Base-by-base conservation (phyloP, 1,140 invertebrate species). In the Drosophila mauritiana region DNA sequence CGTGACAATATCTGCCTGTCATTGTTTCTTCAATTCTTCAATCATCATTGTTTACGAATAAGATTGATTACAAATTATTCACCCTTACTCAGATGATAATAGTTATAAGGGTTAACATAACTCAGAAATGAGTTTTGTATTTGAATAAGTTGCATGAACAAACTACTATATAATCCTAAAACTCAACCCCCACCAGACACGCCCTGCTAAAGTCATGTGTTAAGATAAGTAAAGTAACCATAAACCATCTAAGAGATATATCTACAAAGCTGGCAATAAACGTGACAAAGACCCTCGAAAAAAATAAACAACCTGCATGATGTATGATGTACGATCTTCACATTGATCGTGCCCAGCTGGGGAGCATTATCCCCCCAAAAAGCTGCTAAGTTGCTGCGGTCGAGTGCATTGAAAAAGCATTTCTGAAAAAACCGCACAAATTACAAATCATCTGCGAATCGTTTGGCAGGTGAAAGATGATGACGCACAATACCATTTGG, bases 391-490 rank as follows among this genome's bases (percentile, higher is more conserved):
- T 39, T 46, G 62, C 55, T 72, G 78, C 42, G 78, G 64, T 63
- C 55, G 67, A 72, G 55, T 80, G 77, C 62, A 58, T 73, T 68
- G 69, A 51, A 80, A 54, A 78, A 61, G 31, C 58, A 39, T 64
- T 77, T 65, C 62, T 62, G 74, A 68, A 77, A 81, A 77, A 81
- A 74, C 73, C 78, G 55, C 67, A 77, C 51, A 85, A 77, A 62
- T 58, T 62, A 73, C 59, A 61, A 69, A 56, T 81, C 75, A 74
- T 64, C 68, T 61, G 68, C 53, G 74, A 73, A 72, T 34, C 82
- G 65, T 74, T 85, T 76, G 65, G 78, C 78, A 81, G 78, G 81
- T 85, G 82, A 86, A 86, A 85, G 81, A 85, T 67, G 83, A 78
- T 84, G 81, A 84, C 82, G 80, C 80, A 85, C 73, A 80, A 80